Evolutionary conservation across 1,140 invertebrate genomes (phyloP).

Genomic region (Zaprionus nigranus): DNA sequence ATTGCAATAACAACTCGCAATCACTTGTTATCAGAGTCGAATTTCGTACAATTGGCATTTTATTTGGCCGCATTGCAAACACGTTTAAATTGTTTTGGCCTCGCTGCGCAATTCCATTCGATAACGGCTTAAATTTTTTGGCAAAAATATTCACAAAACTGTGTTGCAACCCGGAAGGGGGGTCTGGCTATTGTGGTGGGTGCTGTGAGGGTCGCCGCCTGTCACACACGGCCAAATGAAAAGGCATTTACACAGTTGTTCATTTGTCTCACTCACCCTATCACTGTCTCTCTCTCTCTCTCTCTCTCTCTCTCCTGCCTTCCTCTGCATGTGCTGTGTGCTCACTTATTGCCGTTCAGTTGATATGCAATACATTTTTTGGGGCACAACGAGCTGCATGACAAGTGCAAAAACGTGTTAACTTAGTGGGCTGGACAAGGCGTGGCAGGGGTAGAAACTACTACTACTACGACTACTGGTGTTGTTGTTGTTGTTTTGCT

Average conservation of each 20-base stretch:
- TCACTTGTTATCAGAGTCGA: conserved; percentile 25
- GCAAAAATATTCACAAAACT: conserved; percentile 7
- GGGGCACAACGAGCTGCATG: conserved; percentile 40
- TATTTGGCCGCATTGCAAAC: conserved; percentile 38
- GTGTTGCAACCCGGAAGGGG: not conserved
- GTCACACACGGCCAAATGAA: conserved; percentile 63
- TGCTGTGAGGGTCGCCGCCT: not conserved
- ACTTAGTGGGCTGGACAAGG: conserved; percentile 46
- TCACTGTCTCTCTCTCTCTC: conserved; percentile 10
- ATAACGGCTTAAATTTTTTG: conserved; percentile 39
- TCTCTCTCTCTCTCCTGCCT: not conserved
- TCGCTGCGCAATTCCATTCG: conserved; percentile 18
- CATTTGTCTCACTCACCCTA: conserved; percentile 50
- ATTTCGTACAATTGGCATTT: conserved; percentile 44
- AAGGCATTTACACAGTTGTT: conserved; percentile 71
- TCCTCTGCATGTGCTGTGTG: conserved; percentile 23
- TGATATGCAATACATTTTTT: conserved; percentile 68
- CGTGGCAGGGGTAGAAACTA: not conserved
- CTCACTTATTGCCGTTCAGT: conserved; percentile 53
- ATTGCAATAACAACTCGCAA: conserved; percentile 19
- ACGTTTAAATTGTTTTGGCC: conserved; percentile 47
- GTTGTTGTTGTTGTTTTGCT: conserved; percentile 21
- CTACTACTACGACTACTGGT: not conserved
- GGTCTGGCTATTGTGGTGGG: not conserved
- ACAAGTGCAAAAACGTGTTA: conserved; percentile 76